Evolutionary conservation across 2,888 invertebrate species (phyloP).

Genomic region (Melanostoma scalare): DNA sequence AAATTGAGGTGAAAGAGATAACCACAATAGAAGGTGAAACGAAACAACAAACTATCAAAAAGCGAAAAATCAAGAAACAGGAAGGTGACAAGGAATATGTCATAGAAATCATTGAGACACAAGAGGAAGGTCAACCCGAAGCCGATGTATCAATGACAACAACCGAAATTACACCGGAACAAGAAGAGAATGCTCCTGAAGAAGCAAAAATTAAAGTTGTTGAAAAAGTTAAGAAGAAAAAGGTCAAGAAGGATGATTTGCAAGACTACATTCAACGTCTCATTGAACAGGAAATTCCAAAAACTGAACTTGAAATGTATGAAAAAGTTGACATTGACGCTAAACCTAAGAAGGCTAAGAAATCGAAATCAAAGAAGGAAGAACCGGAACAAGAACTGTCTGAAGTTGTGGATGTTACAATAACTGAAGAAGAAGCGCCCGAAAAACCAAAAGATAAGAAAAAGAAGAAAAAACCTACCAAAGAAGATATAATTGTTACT

Average conservation of each 20-base stretch:
- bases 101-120: slow-evolving; percentile 81
- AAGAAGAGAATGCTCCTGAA: slow-evolving; percentile 68
- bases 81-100: slow-evolving; percentile 81
- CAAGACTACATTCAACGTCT: slow-evolving; percentile 80
- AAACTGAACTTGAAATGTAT: slow-evolving; percentile 82
- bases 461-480: slow-evolving; percentile 76
- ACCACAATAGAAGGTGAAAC: slow-evolving; percentile 77
- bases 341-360: slow-evolving; percentile 80
- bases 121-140: slow-evolving; percentile 81
- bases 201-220: slow-evolving; percentile 72
- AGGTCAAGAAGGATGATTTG: slow-evolving; percentile 80
- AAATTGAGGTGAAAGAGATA: slow-evolving; percentile 80
- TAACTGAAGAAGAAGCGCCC: slow-evolving; percentile 75
- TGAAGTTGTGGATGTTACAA: slow-evolving; percentile 48
- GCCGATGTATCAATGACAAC: slow-evolving; percentile 78
- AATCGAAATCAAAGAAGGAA: slow-evolving; percentile 76
- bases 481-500: slow-evolving; percentile 77
- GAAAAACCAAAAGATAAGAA: slow-evolving; percentile 76
- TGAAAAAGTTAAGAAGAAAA: slow-evolving; percentile 79
- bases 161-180: slow-evolving; percentile 75
- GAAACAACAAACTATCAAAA: slow-evolving; percentile 78
- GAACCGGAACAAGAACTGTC: slow-evolving; percentile 74
- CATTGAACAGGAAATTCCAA: slow-evolving; percentile 81
- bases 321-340: slow-evolving; percentile 81
- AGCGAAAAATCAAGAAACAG: slow-evolving; percentile 81